phyloP scores from a whole-genome alignment of 1,140 invertebrate species.

The Telenomus remus region DNA sequence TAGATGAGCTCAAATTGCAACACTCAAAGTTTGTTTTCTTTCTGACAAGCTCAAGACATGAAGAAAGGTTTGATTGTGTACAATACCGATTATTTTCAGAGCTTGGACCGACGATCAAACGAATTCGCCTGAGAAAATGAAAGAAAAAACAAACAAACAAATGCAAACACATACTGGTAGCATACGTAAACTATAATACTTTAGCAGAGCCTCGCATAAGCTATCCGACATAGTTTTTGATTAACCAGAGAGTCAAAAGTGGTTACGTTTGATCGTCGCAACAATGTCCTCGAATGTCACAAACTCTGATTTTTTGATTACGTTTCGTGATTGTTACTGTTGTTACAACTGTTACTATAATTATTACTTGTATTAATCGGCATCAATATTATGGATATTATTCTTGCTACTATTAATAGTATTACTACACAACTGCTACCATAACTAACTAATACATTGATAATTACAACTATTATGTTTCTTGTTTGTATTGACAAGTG shows the following conservation, averaged over 20 bases:
- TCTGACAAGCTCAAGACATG: constrained; percentile 36
- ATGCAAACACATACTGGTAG: neutral
- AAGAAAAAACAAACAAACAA: no score
- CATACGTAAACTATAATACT: constrained; percentile 11
- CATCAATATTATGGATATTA: constrained; percentile 59
- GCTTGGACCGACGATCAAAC: constrained; percentile 36
- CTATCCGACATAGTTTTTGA: constrained; percentile 3
- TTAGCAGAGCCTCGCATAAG: constrained; percentile 25
- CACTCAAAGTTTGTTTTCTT: constrained; percentile 20
- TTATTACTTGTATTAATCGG: constrained; percentile 59
- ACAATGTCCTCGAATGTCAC: constrained; percentile 25
- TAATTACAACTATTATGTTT: constrained; percentile 60
- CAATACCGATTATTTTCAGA: constrained; percentile 26
- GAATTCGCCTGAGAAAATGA: no score
- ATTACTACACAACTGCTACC: constrained; percentile 59
- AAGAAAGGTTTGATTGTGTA: constrained; percentile 40
- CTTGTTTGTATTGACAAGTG: constrained; percentile 61
- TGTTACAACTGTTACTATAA: constrained; percentile 60
- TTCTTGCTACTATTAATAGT: constrained; percentile 58
- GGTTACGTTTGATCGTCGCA: constrained; percentile 41
- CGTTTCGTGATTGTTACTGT: constrained; percentile 57
- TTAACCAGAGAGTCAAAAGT: constrained; percentile 8
- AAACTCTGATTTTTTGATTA: constrained; percentile 43
- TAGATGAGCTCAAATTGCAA: constrained; percentile 41
- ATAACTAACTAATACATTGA: constrained; percentile 59